A percentile compares a stretch with the other conserved stretches of the same genome.
Conservation (phyloP, 2,797 vertebrate species). For the Bradypodion ventrale region DNA sequence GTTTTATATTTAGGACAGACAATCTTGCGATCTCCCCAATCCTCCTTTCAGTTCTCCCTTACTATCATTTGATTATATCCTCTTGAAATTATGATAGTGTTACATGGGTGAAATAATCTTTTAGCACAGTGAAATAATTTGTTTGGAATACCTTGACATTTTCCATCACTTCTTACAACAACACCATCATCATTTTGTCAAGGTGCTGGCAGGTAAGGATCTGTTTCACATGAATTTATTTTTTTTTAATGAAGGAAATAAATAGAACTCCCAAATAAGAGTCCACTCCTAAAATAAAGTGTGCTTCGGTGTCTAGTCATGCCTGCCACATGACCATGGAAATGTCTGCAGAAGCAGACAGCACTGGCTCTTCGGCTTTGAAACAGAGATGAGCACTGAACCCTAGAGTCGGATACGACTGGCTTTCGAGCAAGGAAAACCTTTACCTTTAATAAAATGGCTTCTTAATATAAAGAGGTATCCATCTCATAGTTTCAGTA, state of each 20-base stretch:
- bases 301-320: no score
- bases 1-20: conserved; percentile 24
- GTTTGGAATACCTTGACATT: background rate
- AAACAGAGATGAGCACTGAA: no score
- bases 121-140: conserved; percentile 1
- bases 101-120: conserved; percentile 28
- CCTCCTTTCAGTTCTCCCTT: background rate
- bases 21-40: background rate
- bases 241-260: conserved; percentile 52
- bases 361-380: no score
- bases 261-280: conserved; percentile 46
- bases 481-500: background rate
- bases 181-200: background rate
- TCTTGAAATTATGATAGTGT: conserved; percentile 11
- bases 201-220: background rate
- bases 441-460: conserved; percentile 42
- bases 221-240: conserved; percentile 46
- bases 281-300: conserved; percentile 49
- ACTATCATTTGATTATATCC: conserved; percentile 9
- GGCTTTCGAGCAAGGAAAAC: no score
- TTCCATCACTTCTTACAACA: background rate
- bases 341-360: no score
- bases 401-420: no score
- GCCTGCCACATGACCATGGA: no score
- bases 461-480: conserved; percentile 18